A percentile compares a stretch with the other conserved stretches of the same genome.
Conservation (phyloP, 2,888 invertebrate genomes). For the Mechanitis mazaeus region DNA sequence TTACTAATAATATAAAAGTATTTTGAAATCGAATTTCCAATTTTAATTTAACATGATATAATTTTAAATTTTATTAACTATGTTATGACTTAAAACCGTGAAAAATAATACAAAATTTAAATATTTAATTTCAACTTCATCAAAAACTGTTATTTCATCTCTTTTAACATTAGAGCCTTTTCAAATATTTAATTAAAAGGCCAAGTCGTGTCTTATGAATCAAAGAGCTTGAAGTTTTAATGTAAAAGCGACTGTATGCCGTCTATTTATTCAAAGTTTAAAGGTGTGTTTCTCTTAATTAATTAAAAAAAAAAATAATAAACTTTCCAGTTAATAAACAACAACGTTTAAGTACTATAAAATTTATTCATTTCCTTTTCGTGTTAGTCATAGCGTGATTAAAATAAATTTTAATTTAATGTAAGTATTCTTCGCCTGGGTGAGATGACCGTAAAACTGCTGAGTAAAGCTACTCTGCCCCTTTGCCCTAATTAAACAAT, state of each 20-base stretch:
- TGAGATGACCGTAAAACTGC: constrained; percentile 21
- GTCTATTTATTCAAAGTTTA: constrained; percentile 33
- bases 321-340: too few relatives aligned
- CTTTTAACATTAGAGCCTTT: constrained; percentile 25
- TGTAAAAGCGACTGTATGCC: constrained; percentile 28
- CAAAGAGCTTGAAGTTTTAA: constrained; percentile 32
- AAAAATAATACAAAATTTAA: constrained; percentile 8
- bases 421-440: constrained; percentile 15
- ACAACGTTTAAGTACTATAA: too few relatives aligned
- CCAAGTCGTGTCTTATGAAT: constrained; percentile 31
- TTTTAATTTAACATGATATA: too few relatives aligned
- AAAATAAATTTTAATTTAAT: constrained; percentile 9
- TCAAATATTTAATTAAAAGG: constrained; percentile 35
- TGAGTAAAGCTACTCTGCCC: constrained; percentile 17
- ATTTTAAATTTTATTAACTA: too few relatives aligned
- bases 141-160: constrained; percentile 31
- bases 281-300: background rate
- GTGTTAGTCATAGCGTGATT: constrained; percentile 1
- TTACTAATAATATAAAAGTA: too few relatives aligned
- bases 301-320: too few relatives aligned
- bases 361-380: too few relatives aligned
- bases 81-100: too few relatives aligned
- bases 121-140: constrained; percentile 29
- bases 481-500: constrained; percentile 25
- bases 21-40: too few relatives aligned